Evolutionary conservation across 1,140 invertebrate species (phyloP).

Genomic region (Eriosoma lanigerum): DNA sequence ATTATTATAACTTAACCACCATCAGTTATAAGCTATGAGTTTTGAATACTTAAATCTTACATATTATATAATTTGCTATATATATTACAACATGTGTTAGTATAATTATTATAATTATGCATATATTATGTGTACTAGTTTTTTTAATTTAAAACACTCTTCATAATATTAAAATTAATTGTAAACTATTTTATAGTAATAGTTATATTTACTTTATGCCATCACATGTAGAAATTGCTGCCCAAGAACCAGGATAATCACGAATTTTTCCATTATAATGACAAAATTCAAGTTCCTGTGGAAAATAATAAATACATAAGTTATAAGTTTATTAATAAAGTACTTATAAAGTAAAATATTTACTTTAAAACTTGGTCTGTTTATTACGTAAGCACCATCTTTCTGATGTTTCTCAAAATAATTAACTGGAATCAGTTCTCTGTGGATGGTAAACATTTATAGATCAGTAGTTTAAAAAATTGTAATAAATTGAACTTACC

Average conservation of each 20-base stretch:
- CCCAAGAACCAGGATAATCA: conserved; percentile 72
- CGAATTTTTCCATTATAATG: conserved; percentile 82
- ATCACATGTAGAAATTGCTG: conserved; percentile 81
- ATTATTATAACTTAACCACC: too few species aligned
- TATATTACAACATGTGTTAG: too few species aligned
- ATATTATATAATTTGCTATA: too few species aligned
- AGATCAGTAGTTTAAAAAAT: conserved; percentile 17
- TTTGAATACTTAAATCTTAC: too few species aligned
- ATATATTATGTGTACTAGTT: too few species aligned
- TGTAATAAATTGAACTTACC: conserved; percentile 54
- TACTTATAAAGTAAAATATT: conserved; percentile 56
- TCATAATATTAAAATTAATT: too few species aligned
- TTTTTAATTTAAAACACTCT: too few species aligned
- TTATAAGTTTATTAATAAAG: neutral
- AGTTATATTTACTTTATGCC: conserved; percentile 72
- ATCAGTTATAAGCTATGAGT: too few species aligned
- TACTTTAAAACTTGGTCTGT: conserved; percentile 67
- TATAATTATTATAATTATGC: too few species aligned
- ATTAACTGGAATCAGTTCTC: conserved; percentile 71
- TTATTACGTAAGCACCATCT: conserved; percentile 65
- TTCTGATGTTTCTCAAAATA: conserved; percentile 76
- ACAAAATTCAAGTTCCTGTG: conserved; percentile 74
- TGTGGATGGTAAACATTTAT: conserved; percentile 56
- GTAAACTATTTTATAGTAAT: too few species aligned
- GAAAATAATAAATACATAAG: conserved; percentile 54